Conservation (phyloP, 2,797 vertebrate genomes). For the Harpagifer antarcticus region DNA sequence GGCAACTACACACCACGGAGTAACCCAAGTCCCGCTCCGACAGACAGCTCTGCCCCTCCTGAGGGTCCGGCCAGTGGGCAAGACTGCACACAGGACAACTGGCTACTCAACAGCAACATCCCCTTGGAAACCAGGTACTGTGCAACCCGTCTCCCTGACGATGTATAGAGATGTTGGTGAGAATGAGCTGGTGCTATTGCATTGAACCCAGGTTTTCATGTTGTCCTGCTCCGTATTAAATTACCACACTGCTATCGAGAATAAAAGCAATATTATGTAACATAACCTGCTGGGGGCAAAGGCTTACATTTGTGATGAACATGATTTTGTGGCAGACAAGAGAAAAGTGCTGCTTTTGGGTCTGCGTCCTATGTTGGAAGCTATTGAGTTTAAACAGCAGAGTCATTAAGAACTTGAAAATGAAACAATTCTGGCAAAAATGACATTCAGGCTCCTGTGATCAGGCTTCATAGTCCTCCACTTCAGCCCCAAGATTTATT, state of each 20-base stretch:
- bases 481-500: conserved; percentile 67
- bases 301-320: conserved; percentile 71
- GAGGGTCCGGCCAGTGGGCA: conserved; percentile 89
- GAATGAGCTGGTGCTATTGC: conserved; percentile 44
- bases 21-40: conserved; percentile 96
- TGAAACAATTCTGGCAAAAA: conserved; percentile 53
- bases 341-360: conserved; percentile 78
- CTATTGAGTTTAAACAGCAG: conserved; percentile 59
- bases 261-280: conserved; percentile 56
- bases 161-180: conserved; percentile 22
- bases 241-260: conserved; percentile 57
- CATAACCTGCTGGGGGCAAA: conserved; percentile 57
- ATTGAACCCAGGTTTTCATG: conserved; percentile 55
- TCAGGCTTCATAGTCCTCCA: conserved; percentile 56
- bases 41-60: conserved; percentile 93
- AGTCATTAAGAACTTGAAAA: conserved; percentile 72
- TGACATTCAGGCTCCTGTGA: conserved; percentile 61
- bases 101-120: conserved; percentile 99
- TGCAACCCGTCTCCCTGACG: conserved; percentile 10
- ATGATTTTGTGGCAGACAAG: conserved; percentile 75
- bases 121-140: conserved; percentile 97
- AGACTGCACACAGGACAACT: conserved; percentile 96
- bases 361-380: conserved; percentile 39
- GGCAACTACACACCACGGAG: conserved; percentile 96
- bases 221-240: conserved; percentile 57